phyloP scores from a whole-genome alignment of 2,113 vertebrate genomes.

The Anser brachyrhynchus region DNA sequence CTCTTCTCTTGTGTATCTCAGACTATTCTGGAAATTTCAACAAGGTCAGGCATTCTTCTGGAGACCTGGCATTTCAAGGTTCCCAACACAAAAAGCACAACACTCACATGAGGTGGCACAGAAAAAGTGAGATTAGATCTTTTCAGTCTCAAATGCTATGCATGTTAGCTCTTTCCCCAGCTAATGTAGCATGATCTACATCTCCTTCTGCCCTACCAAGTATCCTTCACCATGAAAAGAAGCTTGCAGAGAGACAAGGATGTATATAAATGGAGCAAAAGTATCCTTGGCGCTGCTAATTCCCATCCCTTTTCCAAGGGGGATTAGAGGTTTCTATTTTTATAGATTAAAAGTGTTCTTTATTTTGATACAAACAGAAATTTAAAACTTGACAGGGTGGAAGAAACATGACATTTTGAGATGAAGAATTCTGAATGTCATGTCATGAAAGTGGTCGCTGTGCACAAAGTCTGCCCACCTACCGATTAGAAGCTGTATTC shows the following conservation, averaged over 20 bases:
- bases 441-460: no score
- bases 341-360: no score
- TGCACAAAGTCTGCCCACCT: no score
- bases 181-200: neutral
- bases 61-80: neutral
- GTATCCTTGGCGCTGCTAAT: neutral
- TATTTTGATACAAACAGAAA: no score
- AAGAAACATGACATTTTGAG: no score
- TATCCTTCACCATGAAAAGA: neutral
- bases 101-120: neutral
- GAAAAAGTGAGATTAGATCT: neutral
- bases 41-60: neutral
- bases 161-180: neutral
- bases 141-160: neutral
- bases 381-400: no score
- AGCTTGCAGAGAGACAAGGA: neutral
- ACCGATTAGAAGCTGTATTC: no score
- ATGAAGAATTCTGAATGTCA: no score
- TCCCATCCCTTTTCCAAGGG: neutral
- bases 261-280: neutral
- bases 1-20: neutral
- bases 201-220: neutral
- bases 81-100: rapidly evolving
- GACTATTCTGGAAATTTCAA: neutral
- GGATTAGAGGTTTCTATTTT: no score